Conservation (phyloP, 2,797 vertebrate species). For the Gymnopithys bicolor region DNA sequence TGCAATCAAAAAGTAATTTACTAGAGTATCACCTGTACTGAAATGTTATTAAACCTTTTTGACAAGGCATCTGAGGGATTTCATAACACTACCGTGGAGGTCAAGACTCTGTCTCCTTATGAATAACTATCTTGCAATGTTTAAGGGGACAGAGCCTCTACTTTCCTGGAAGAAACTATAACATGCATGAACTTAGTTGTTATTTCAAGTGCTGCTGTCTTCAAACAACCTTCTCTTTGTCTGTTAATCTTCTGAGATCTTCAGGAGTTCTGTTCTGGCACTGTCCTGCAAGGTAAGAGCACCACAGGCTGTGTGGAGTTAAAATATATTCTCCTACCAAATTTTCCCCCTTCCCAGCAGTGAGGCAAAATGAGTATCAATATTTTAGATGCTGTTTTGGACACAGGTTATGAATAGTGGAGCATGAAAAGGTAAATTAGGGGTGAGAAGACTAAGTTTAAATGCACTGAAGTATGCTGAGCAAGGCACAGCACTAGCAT, state of each 20-base stretch:
- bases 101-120: neutral
- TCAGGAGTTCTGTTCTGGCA: neutral
- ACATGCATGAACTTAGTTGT: neutral
- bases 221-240: neutral
- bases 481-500: neutral
- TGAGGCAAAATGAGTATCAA: neutral
- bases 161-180: neutral
- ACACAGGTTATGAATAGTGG: neutral
- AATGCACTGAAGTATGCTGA: neutral
- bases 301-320: neutral
- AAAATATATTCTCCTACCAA: neutral
- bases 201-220: neutral
- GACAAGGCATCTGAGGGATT: neutral
- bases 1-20: slow-evolving; percentile 11
- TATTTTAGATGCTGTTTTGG: neutral
- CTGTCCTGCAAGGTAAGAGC: neutral
- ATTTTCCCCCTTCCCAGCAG: neutral
- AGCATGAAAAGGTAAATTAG: neutral
- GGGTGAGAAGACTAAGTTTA: neutral
- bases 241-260: neutral
- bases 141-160: neutral
- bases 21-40: neutral
- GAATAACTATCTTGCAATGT: neutral
- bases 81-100: neutral
- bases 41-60: neutral